Evolutionary conservation across 2,797 vertebrate species (phyloP).

Genomic region (Melanotaenia maccullochi): DNA sequence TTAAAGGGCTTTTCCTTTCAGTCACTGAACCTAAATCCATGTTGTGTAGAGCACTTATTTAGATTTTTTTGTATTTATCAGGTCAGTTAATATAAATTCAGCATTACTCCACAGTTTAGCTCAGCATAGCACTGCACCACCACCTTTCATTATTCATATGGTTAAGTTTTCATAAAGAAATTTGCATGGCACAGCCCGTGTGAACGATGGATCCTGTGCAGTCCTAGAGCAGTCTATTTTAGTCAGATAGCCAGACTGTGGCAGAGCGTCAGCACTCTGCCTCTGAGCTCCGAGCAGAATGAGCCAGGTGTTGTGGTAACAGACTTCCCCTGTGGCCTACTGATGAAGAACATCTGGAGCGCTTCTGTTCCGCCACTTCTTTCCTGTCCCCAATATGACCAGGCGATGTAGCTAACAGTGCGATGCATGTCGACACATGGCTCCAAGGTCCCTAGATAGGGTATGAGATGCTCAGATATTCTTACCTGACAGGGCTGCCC

Average conservation of each 20-base stretch:
- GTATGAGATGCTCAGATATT: slow-evolving; percentile 70
- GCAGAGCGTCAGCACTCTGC: slow-evolving; percentile 65
- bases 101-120: not conserved
- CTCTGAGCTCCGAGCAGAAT: slow-evolving; percentile 66
- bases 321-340: slow-evolving; percentile 84
- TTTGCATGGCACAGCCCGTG: slow-evolving; percentile 39
- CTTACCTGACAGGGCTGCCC: slow-evolving; percentile 75
- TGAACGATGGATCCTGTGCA: slow-evolving; percentile 33
- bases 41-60: slow-evolving; percentile 1
- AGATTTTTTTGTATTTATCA: not conserved
- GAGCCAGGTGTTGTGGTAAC: slow-evolving; percentile 85
- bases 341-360: slow-evolving; percentile 88
- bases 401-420: slow-evolving; percentile 85
- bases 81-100: slow-evolving; percentile 1
- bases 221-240: slow-evolving; percentile 48
- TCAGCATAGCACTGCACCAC: slow-evolving; percentile 12
- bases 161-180: slow-evolving; percentile 35
- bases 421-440: slow-evolving; percentile 85
- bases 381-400: slow-evolving; percentile 86
- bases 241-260: slow-evolving; percentile 69
- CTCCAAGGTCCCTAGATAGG: slow-evolving; percentile 82
- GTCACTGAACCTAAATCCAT: slow-evolving; percentile 17
- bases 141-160: slow-evolving; percentile 36
- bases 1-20: not conserved
- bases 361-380: slow-evolving; percentile 85